A percentile compares a stretch with the other conserved stretches of the same genome.
Conservation (phyloP, 2,797 vertebrate genomes). For the Anabas testudineus region DNA sequence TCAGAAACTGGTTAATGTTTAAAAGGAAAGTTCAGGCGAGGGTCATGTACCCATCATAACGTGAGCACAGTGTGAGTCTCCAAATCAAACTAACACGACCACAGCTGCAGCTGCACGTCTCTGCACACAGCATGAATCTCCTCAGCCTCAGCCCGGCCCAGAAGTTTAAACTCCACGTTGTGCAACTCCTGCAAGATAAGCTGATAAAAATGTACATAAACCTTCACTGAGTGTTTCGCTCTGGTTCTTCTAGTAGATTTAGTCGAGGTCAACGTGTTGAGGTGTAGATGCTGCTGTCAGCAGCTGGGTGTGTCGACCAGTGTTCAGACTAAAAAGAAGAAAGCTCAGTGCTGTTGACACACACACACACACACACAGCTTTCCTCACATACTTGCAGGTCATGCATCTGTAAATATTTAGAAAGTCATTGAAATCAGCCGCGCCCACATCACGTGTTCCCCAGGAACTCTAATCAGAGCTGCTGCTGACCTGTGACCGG, state of each 20-base stretch:
- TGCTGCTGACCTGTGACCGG: no score
- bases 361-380: no score
- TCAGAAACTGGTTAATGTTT: no score
- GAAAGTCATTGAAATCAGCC: constrained; percentile 32
- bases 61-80: neutral
- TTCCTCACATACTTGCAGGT: constrained; percentile 54
- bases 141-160: constrained; percentile 1
- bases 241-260: neutral
- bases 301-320: constrained; percentile 44
- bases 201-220: neutral
- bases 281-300: neutral
- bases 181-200: constrained; percentile 42
- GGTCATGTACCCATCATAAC: neutral
- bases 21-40: no score
- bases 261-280: neutral
- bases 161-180: constrained; percentile 52
- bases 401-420: constrained; percentile 34
- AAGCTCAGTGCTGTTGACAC: constrained; percentile 10
- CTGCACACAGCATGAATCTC: no score
- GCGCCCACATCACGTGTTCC: constrained; percentile 35
- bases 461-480: neutral
- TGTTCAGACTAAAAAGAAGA: neutral
- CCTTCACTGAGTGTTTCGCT: neutral
- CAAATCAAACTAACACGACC: neutral
- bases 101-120: neutral